Conservation (phyloP, 2,888 invertebrate genomes). For the Carpatolechia fugitivella region DNA sequence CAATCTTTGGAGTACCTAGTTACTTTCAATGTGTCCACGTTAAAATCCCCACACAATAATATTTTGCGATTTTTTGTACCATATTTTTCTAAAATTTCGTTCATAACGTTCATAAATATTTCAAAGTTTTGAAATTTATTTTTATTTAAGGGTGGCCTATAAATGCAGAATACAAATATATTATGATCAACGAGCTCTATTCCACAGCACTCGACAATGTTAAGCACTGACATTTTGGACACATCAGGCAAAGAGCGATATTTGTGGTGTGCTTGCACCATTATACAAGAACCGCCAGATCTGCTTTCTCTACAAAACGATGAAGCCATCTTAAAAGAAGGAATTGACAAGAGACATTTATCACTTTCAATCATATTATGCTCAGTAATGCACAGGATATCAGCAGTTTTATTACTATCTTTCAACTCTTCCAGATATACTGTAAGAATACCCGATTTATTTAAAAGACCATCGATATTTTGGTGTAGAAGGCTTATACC, state of each 20-base stretch:
- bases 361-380: constrained; percentile 20
- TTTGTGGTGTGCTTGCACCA: constrained; percentile 1
- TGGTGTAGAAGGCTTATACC: constrained; percentile 17
- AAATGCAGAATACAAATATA: constrained; percentile 17
- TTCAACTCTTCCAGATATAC: constrained; percentile 11
- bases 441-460: constrained; percentile 14
- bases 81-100: constrained; percentile 9
- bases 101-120: constrained; percentile 9
- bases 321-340: constrained; percentile 15
- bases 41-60: not conserved
- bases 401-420: not conserved
- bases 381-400: constrained; percentile 22
- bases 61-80: not conserved
- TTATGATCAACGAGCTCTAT: constrained; percentile 16
- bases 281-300: constrained; percentile 20
- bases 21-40: not conserved
- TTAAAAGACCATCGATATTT: constrained; percentile 19
- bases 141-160: constrained; percentile 15
- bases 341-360: not conserved
- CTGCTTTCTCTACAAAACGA: constrained; percentile 11
- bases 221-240: not conserved
- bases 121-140: not conserved
- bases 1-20: not conserved
- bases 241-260: not conserved
- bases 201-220: constrained; percentile 17